Base-by-base conservation (phyloP, 2,797 vertebrate genomes). In the Tenualosa ilisha region DNA sequence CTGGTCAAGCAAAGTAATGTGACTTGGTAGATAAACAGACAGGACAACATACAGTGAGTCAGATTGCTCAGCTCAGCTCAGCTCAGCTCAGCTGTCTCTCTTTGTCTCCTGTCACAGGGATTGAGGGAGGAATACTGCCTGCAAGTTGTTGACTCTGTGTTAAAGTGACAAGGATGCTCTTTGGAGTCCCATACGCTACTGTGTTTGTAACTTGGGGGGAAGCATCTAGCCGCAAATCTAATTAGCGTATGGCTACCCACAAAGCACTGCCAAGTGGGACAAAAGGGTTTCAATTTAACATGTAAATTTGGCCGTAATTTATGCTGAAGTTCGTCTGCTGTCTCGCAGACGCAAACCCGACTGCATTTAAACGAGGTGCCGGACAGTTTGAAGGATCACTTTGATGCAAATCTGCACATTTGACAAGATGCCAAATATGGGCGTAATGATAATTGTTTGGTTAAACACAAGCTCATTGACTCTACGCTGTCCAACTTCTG, bases 271-370 rank as follows among this genome's bases (percentile, higher is more conserved):
- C 88, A 87, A 72, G 51, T 22, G 15, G 43, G 82, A 88, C 84
- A 85, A 90, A 79, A 84, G 82, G 50, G 3, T 3, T 75, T 75
- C 65, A 84, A 81, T 88, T 89, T 87, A 84, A 84, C 83, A 89
- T 87, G 86, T 83, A 87, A 88, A 88, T 90, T 82, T 54, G 72
- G 82, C 63, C 49, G 43, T 86, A 84, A 89, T 90, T 87, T 83
- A 88, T 88, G 85, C 87, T 22, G 5, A 79, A 79, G 72, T 72
- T 86, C 51, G 85, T 88, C 61, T 85, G 43, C 43, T 84, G 82
- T 84, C 79, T 75, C 26, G 50, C 79, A 83, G 26, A 56, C 20
- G 82, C 82, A 56, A 59, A 56, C 26, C 22, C 6, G 7, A 51
- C 65, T 17, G 5, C 31, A 40, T 84, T 86, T 13, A 46, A 9